Evolutionary conservation across 2,113 vertebrate species (phyloP).

Genomic region (Aegithalos caudatus): DNA sequence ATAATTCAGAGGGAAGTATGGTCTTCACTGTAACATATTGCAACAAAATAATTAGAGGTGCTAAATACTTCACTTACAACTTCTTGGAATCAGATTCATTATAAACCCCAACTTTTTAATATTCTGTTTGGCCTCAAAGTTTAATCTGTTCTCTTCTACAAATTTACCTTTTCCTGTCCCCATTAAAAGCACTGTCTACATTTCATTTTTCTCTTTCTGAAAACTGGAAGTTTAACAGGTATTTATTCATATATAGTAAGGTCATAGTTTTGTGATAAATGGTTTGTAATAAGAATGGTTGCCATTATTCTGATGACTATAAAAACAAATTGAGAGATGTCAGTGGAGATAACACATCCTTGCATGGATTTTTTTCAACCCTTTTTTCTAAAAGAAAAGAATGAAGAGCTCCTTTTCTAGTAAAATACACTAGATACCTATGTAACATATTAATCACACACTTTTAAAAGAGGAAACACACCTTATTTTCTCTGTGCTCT

Average conservation of each 20-base stretch:
- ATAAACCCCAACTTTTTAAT: neutral
- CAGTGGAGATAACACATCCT: neutral
- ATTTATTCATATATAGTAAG: neutral
- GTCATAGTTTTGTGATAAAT: neutral
- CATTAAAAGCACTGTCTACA: neutral
- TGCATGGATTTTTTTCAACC: neutral
- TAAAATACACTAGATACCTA: no score
- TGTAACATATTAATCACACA: neutral
- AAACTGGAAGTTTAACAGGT: neutral
- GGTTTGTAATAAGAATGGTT: neutral
- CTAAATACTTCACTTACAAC: neutral
- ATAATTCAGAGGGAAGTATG: neutral
- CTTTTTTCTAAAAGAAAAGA: neutral
- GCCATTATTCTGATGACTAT: neutral
- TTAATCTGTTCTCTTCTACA: neutral
- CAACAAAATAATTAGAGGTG: neutral
- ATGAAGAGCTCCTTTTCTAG: neutral
- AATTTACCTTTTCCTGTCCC: neutral
- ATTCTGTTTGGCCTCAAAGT: neutral
- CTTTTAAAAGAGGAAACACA: neutral
- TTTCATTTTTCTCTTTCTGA: neutral
- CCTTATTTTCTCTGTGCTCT: neutral
- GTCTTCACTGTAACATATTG: neutral
- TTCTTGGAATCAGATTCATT: neutral
- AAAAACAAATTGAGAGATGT: neutral